Evolutionary conservation across 2,797 vertebrate species (phyloP).

Genomic region (Lacerta agilis): DNA sequence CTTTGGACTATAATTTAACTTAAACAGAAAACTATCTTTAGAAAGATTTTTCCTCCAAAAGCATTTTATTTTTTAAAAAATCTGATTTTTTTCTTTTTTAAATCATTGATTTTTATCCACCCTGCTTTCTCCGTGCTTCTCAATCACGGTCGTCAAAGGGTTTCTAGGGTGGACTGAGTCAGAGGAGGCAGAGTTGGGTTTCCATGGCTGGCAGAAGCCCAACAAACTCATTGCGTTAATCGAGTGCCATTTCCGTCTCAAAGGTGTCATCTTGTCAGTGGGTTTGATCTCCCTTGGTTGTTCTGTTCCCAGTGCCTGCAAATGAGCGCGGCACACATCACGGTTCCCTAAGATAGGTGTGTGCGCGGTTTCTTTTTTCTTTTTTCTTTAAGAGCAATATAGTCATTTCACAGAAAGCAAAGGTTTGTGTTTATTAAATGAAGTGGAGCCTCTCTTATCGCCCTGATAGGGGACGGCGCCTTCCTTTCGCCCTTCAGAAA

Average conservation of each 20-base stretch:
- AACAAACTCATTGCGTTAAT: not conserved
- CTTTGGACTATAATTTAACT: no score
- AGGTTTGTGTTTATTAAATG: constrained; percentile 48
- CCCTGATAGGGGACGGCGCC: constrained; percentile 25
- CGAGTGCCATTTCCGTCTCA: not conserved
- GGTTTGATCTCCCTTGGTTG: constrained; percentile 22
- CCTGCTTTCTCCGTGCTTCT: not conserved
- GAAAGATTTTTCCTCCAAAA: no score
- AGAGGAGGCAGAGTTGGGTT: not conserved
- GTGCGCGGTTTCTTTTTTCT: no score
- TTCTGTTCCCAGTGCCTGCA: not conserved
- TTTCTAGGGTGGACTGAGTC: not conserved
- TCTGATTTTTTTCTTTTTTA: no score
- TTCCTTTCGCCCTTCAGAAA: constrained; percentile 25
- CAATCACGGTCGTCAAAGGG: not conserved
- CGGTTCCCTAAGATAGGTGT: no score
- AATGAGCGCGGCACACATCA: constrained; percentile 3
- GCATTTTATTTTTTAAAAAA: no score
- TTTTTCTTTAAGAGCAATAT: constrained; percentile 18
- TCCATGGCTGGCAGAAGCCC: not conserved
- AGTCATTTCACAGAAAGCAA: constrained; percentile 26
- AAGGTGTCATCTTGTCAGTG: constrained; percentile 17
- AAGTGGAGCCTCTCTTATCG: constrained; percentile 22
- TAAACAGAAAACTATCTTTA: no score
- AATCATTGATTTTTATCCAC: not conserved